Percentiles rank a stretch among this genome's conserved stretches.
phyloP scores from a whole-genome alignment of 2,888 invertebrate species.

The Callinectes sapidus region DNA sequence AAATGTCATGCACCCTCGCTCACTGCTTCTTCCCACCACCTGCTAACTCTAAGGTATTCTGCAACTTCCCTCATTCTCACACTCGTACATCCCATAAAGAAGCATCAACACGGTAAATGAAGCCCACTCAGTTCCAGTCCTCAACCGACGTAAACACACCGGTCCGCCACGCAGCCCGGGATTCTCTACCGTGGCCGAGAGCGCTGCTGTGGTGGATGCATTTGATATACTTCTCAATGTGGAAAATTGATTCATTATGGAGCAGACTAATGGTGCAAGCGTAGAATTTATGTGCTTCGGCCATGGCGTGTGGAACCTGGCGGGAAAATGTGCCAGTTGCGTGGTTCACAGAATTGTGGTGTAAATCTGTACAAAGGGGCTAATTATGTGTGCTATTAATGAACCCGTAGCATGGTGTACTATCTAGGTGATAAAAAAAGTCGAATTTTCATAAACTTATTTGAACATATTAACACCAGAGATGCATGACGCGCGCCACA shows the following conservation, averaged over 20 bases:
- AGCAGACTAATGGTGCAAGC: background rate
- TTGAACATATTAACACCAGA: too few relatives aligned
- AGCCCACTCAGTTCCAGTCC: background rate
- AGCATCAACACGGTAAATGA: background rate
- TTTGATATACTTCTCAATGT: background rate
- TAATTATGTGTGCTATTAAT: too few relatives aligned
- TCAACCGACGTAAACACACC: background rate
- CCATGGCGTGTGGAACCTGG: background rate
- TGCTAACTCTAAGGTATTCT: background rate
- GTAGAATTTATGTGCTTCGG: background rate
- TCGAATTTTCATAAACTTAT: too few relatives aligned
- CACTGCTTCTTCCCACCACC: too few relatives aligned
- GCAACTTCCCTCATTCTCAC: background rate
- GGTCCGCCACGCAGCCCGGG: background rate
- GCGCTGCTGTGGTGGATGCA: background rate
- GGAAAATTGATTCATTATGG: slow-evolving; percentile 1
- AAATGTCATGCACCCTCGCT: too few relatives aligned
- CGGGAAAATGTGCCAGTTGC: background rate
- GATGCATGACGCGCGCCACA: too few relatives aligned
- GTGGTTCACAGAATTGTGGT: background rate
- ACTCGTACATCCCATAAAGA: background rate
- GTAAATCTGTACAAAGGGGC: background rate
- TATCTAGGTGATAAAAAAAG: too few relatives aligned
- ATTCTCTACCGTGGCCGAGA: background rate
- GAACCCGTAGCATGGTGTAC: too few relatives aligned